Base-by-base conservation (phyloP, 92 coral and sea anemone genomes). In the Paragorgia papillata region DNA sequence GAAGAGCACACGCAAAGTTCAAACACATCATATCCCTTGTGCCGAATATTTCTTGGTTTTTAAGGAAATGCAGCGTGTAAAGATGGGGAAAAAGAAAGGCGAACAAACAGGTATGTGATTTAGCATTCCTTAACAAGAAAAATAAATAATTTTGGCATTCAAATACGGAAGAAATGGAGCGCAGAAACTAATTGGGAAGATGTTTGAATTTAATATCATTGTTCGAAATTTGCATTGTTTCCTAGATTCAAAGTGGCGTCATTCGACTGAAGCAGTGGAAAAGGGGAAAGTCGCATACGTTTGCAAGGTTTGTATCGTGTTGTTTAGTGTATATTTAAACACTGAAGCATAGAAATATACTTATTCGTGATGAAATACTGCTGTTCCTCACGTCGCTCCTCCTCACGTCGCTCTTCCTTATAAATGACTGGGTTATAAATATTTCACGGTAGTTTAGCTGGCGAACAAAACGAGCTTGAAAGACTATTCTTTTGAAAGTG, bases 261-360 rank as follows among this genome's bases (percentile, higher is more conserved):
- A 93, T 78, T 69, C 93, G 25, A 69, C 94, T 7, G 97, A 93
- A 60, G 76, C 96, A 18, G 70, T 93, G 18, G 87, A 80, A 34
- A 83, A 86, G 35, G 90, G 91, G 26, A 84, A 87, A 33, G 94
- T 91, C 2, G 82, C 84, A 17, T 93, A 93, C 48, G 55, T 88
- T 32, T 92, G 89, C 49, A 93, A 90, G 92, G 97, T 93, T 66
- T 59, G 89, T 34, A 50, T 29, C 25, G 15, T 24, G 40, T 1
- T 26, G 28, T 71, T 48, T 30, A 25, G 3, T 56, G 62, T 56
- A 22, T 56, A 56, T 51, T 22, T n/a, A 51, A 51, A 22, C 17
- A 51, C n/a, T n/a, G n/a, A n/a, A n/a, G n/a, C n/a, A n/a, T n/a
- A n/a, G n/a, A n/a, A n/a, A n/a, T n/a, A n/a, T n/a, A n/a, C n/a